Evolutionary conservation across 2,888 invertebrate species (phyloP), one percentile per base, ranked within the genome.

Genomic region (Himalopsyche japonica): DNA sequence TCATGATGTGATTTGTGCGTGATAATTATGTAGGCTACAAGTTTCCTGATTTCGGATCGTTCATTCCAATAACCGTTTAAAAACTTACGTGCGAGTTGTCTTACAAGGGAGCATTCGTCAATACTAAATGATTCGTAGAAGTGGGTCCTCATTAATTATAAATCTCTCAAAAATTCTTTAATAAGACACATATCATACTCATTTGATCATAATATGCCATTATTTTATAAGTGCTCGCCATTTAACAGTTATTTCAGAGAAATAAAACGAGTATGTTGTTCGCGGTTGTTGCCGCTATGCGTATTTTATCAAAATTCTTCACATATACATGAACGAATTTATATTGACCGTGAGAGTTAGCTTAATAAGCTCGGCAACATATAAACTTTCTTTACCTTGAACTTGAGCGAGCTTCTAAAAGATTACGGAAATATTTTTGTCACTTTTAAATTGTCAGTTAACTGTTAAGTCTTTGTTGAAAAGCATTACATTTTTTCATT

Each of bases 141-240:
- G 18, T 48, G 15, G 76, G 5, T 10, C 48, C 84, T 86, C 86
- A 43, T n/a, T 57, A 80, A 48, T 37, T 81, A 64, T 47, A 7
- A 43, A 82, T 82, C 85, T 84, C 83, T 82, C 24, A 0, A 43
- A 37, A 43, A 43, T 43, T 43, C 43, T 15, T 43, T 15, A 15
- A 3, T 15, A 43, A 43, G 1, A 43, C n/a, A 15, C 43, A 43
- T 43, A 43, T 15, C 43, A 43, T 43, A 43, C 43, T 43, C 43
- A 43, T 43, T 15, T 15, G 43, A 1, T 43, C 43, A 43, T 43
- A 15, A 4, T 15, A 43, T 43, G 4, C 1, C 43, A 43, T 43
- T 43, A 43, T 15, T 43, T 43, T 43, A 43, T 43, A 43, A 43
- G 43, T 43, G 43, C 43, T 43, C 43, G 15, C 43, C 4, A 7